Base-by-base conservation (phyloP, 2,888 invertebrate species). In the Chymomyza fuscimana region DNA sequence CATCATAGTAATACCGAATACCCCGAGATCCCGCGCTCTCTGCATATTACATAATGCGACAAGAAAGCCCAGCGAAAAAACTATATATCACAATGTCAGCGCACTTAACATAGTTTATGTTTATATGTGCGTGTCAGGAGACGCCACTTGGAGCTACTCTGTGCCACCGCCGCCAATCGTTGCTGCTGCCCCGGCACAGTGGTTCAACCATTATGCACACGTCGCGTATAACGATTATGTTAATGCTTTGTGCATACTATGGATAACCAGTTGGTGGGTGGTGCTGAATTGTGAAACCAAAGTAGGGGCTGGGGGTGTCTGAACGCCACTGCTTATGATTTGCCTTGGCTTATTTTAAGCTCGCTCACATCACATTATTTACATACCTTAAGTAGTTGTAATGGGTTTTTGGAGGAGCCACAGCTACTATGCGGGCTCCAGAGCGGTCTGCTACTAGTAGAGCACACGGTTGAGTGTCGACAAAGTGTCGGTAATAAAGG, bases 311-410 rank as follows among this genome's bases (percentile, higher is more conserved):
- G 69, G 67, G 52, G 9, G 7, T 32, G 46, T 10, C 5, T 32
- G 70, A 29, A 50, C 58, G 76, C 63, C 62, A 68, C 80, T 72
- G 78, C 80, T 87, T 83, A 78, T 78, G 81, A 78, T 76, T 83
- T 77, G 85, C 85, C 84, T 88, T 86, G 84, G 85, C 88, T 86
- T 86, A 86, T 87, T 80, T 88, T 72, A 73, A 82, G 75, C 78
- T 65, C 60, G 69, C 69, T 67, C 63, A 69, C 80, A 73, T 62
- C 73, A 78, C 74, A 75, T 82, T 88, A 86, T 86, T 86, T 88
- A 86, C 85, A 87, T 87, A 82, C 84, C 86, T 77, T 85, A 88
- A 87, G 85, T 85, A 85, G 85, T 85, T 86, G 88, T 86, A 86
- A 86, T 86, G 85, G 85, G 76, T 80, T 83, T 71, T 71, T 67